A percentile compares a stretch with the other conserved stretches of the same genome.
Evolutionary conservation across 2,888 invertebrate species (phyloP).

Genomic region (Odontocerum albicorne): DNA sequence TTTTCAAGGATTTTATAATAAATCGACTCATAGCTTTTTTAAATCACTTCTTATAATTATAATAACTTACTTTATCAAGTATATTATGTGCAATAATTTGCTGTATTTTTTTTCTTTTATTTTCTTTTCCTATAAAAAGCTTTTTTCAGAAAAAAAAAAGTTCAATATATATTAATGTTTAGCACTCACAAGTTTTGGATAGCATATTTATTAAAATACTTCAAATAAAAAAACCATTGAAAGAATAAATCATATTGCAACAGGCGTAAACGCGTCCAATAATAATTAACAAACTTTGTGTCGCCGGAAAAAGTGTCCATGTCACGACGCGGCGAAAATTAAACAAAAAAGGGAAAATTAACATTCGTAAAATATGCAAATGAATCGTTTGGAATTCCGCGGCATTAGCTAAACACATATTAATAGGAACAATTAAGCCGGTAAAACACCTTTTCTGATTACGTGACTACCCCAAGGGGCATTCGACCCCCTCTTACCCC

Average conservation of each 20-base stretch:
- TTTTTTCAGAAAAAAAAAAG: too few relatives aligned
- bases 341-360: conserved; percentile 28
- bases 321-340: conserved; percentile 16
- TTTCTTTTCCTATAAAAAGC: too few relatives aligned
- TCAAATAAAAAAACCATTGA: background rate
- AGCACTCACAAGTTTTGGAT: too few relatives aligned
- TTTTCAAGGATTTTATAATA: too few relatives aligned
- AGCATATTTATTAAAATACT: too few relatives aligned
- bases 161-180: too few relatives aligned
- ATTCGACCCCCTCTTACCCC: background rate
- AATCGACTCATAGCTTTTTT: too few relatives aligned
- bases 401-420: conserved; percentile 36
- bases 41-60: too few relatives aligned
- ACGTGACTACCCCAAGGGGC: conserved; percentile 28
- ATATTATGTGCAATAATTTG: too few relatives aligned
- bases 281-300: background rate
- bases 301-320: background rate
- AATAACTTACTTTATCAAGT: too few relatives aligned
- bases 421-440: conserved; percentile 36
- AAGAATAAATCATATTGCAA: background rate
- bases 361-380: conserved; percentile 33
- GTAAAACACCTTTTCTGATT: conserved; percentile 35
- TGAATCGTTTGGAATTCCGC: conserved; percentile 34
- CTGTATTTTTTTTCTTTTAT: too few relatives aligned
- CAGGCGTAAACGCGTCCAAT: background rate